phyloP scores from a whole-genome alignment of 2,888 invertebrate genomes.

The Dyspetes luteomarginatus region DNA sequence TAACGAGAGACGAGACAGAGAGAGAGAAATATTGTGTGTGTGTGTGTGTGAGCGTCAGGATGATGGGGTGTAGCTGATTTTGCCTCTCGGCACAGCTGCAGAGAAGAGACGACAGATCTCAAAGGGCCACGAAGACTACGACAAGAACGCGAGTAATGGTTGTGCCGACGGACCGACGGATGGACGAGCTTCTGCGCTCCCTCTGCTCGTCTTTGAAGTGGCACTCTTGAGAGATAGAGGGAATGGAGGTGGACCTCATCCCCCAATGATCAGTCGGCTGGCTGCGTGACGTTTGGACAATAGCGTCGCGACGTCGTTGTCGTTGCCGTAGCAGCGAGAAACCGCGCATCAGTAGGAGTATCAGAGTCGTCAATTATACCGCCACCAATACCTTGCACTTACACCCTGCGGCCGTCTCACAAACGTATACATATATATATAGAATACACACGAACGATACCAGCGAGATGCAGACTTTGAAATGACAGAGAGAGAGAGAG shows the following conservation, averaged over 20 bases:
- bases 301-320: conserved; percentile 59
- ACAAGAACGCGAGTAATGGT: conserved; percentile 63
- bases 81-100: conserved; percentile 57
- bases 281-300: conserved; percentile 66
- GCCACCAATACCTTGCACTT: conserved; percentile 52
- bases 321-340: conserved; percentile 30
- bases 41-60: neutral
- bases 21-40: neutral
- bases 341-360: conserved; percentile 55
- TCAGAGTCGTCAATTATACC: conserved; percentile 64
- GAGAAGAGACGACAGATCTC: conserved; percentile 58
- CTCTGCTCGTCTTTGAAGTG: conserved; percentile 64
- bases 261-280: conserved; percentile 63
- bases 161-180: conserved; percentile 53
- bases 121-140: conserved; percentile 56
- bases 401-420: conserved; percentile 41
- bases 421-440: neutral
- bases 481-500: conserved; percentile 4
- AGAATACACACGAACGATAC: conserved; percentile 18
- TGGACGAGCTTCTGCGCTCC: conserved; percentile 36
- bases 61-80: conserved; percentile 37
- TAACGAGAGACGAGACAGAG: conserved; percentile 41
- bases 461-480: conserved; percentile 50
- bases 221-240: conserved; percentile 46
- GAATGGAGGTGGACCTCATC: neutral